Percentiles rank a stretch among this genome's conserved stretches.
These are phyloP conservation scores for Drosophila sproati DNA, from an alignment of 1,140 invertebrate genomes.

Conservation along the genomic window DNA sequence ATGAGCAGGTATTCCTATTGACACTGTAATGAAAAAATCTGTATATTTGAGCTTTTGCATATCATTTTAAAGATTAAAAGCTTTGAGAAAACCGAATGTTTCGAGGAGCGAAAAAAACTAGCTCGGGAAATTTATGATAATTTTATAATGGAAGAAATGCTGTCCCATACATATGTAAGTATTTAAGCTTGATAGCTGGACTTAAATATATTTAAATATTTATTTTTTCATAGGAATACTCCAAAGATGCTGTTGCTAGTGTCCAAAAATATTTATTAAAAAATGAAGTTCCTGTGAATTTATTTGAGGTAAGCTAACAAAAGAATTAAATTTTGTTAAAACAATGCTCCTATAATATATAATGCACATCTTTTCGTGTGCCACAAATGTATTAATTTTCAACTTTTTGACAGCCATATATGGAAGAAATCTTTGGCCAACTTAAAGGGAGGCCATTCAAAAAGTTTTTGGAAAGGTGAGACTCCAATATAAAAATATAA, in stretches of 20 bases:
- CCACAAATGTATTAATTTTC: neutral
- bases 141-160: slow-evolving; percentile 99
- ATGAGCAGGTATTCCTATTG: slow-evolving; percentile 96
- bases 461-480: slow-evolving; percentile 98
- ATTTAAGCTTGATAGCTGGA: neutral
- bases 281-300: slow-evolving; percentile 97
- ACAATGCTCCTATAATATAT: too few species aligned
- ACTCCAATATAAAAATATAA: neutral
- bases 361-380: too few species aligned
- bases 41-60: slow-evolving; percentile 50
- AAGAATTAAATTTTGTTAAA: neutral
- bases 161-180: slow-evolving; percentile 98
- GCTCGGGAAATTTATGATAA: slow-evolving; percentile 99
- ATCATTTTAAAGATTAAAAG: slow-evolving; percentile 94
- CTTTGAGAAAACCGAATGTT: slow-evolving; percentile 98
- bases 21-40: neutral
- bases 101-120: slow-evolving; percentile 96
- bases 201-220: slow-evolving; percentile 16
- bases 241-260: slow-evolving; percentile 97
- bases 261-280: slow-evolving; percentile 99
- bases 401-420: slow-evolving; percentile 93
- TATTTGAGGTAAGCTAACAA: slow-evolving; percentile 94
- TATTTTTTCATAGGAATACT: slow-evolving; percentile 93
- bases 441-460: slow-evolving; percentile 98
- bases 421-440: slow-evolving; percentile 99